Base-by-base conservation (phyloP, 2,888 invertebrate genomes). In the Dryobotodes eremita region DNA sequence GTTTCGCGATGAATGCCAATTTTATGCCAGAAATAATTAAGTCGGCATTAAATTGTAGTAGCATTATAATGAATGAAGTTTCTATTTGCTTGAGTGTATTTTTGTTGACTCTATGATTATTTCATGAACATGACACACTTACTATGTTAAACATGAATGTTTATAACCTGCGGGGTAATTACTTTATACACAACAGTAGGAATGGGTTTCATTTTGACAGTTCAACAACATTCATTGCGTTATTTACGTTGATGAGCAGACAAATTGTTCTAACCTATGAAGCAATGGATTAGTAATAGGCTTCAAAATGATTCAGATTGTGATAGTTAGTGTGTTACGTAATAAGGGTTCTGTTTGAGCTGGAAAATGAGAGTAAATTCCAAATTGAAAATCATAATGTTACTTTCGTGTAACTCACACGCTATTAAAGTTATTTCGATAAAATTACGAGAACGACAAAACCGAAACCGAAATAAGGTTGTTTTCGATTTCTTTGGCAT, bases 11-110 rank as follows among this genome's bases (percentile, higher is more conserved):
- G 92, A 93, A 92, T 92, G 91, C 90, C 92, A 91, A 91, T 93
- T 93, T 94, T 92, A 94, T 93, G 91, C 92, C 89, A 90, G 91
- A 91, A 88, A 90, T 86, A 92, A 91, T 91, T 90, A 91, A 90
- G 89, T 91, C 88, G 90, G 86, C 89, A 91, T 93, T 91, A 91
- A 91, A 92, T 86, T 82, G 85, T 84, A 80, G 84, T 84, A 84
- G 65, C 78, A 80, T 86, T 87, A 81, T 80, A 88, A 90, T 90
- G 86, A 90, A 90, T 89, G 87, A 83, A 90, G 87, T 92, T 93
- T 92, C 90, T 91, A 90, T 90, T 89, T 80, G 84, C 75, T 83
- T 77, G 81, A 84, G 77, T 87, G 64, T 87, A 55, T 77, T 84
- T 82, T 80, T 85, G 79, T 87, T 86, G 69, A 84, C 71, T 69